phyloP scores from a whole-genome alignment of 1,140 invertebrate genomes.

The Muscidifurax raptorellus region DNA sequence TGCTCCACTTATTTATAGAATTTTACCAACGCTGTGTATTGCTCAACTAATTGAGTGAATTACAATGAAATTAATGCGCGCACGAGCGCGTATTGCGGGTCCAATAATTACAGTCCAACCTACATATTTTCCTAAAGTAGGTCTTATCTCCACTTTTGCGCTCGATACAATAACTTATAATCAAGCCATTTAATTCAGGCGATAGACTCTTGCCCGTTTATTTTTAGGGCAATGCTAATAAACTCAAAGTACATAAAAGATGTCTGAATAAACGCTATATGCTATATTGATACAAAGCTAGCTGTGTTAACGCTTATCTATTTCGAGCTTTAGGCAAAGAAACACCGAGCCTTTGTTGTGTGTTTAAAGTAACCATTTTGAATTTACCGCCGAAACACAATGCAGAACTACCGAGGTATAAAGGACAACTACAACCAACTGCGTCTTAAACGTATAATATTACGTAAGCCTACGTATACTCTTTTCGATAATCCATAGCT shows the following conservation, averaged over 20 bases:
- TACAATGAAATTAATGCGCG: not conserved
- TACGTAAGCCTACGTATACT: too few relatives aligned
- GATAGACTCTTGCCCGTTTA: too few relatives aligned
- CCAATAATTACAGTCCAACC: not conserved
- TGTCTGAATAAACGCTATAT: not conserved
- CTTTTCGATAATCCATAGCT: too few relatives aligned
- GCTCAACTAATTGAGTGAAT: not conserved
- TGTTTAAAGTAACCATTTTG: not conserved
- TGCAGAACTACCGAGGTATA: too few relatives aligned
- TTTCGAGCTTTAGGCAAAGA: not conserved
- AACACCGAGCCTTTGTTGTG: not conserved
- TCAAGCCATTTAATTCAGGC: too few relatives aligned
- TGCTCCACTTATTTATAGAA: not conserved
- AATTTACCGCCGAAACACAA: not conserved
- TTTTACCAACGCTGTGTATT: not conserved
- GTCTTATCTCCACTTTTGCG: too few relatives aligned
- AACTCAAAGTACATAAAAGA: not conserved
- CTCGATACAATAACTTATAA: too few relatives aligned
- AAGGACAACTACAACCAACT: too few relatives aligned
- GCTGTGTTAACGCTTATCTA: not conserved
- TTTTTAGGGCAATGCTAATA: not conserved
- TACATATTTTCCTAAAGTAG: too few relatives aligned
- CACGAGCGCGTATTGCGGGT: too few relatives aligned
- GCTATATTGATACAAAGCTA: not conserved
- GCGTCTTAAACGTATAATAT: too few relatives aligned